These are phyloP conservation scores for Neodontobutis hainanensis DNA, from an alignment of 2,113 vertebrate species.

Conservation along the genomic window DNA sequence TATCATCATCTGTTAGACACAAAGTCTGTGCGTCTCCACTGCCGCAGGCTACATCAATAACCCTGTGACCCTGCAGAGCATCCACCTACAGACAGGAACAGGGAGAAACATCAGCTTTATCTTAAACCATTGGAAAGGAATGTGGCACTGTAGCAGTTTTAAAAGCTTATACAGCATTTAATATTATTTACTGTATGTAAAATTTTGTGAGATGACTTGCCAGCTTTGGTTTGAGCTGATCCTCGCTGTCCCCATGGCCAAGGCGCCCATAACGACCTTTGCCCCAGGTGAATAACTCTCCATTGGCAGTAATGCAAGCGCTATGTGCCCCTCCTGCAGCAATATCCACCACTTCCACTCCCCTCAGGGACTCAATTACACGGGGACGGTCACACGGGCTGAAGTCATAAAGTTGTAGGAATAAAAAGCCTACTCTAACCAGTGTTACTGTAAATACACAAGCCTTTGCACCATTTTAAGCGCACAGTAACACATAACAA, in stretches of 20 bases:
- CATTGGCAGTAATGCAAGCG: conserved; percentile 92
- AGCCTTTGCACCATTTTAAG: not conserved
- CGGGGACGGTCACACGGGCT: conserved; percentile 97
- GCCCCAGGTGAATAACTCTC: conserved; percentile 98
- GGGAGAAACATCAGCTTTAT: conserved; percentile 5
- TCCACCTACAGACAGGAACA: conserved; percentile 84
- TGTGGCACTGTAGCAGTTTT: not conserved
- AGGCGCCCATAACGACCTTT: conserved; percentile 95
- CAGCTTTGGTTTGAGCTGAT: conserved; percentile 96
- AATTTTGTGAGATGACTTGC: conserved; percentile 66
- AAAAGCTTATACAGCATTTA: not conserved
- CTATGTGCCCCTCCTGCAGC: conserved; percentile 97
- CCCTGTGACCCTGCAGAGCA: conserved; percentile 93
- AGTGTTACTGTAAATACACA: conserved; percentile 1
- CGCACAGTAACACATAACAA: not conserved
- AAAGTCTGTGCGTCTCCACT: conserved; percentile 96
- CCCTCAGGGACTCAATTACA: conserved; percentile 94
- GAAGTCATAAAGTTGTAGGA: conserved; percentile 30
- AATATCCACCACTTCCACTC: conserved; percentile 94
- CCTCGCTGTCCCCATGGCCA: conserved; percentile 96
- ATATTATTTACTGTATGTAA: not conserved
- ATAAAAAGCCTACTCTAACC: no score
- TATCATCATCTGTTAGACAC: conserved; percentile 95
- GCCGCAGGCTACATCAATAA: conserved; percentile 96
- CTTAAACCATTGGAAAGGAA: conserved; percentile 1